Evolutionary conservation across 2,797 vertebrate species (phyloP).

Genomic region (Silurus lanzhouensis): DNA sequence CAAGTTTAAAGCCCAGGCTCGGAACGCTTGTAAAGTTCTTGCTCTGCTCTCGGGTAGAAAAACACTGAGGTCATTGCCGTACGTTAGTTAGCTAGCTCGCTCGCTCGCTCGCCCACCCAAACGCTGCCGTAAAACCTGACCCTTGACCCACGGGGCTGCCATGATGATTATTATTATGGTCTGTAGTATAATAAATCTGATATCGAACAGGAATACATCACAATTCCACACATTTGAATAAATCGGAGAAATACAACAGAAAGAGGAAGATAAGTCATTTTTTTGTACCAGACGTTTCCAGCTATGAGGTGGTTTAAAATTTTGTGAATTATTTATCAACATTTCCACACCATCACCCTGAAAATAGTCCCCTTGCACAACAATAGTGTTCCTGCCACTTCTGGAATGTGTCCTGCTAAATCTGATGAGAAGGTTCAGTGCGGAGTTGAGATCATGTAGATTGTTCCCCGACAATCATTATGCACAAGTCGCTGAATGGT

Average conservation of each 20-base stretch:
- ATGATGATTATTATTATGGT: slow-evolving; percentile 18
- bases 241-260: background rate
- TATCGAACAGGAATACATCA: slow-evolving; percentile 22
- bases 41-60: slow-evolving; percentile 48
- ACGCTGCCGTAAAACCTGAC: slow-evolving; percentile 47
- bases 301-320: too few relatives aligned
- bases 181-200: slow-evolving; percentile 46
- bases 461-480: too few relatives aligned
- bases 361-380: too few relatives aligned
- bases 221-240: background rate
- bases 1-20: slow-evolving; percentile 29
- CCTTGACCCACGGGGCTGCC: slow-evolving; percentile 43
- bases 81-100: background rate
- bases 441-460: too few relatives aligned
- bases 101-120: slow-evolving; percentile 29
- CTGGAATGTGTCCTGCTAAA: too few relatives aligned
- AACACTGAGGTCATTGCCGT: slow-evolving; percentile 60
- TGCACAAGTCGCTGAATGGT: too few relatives aligned
- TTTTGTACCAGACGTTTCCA: too few relatives aligned
- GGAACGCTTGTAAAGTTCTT: slow-evolving; percentile 52
- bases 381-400: too few relatives aligned
- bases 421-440: too few relatives aligned
- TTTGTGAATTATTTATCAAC: too few relatives aligned
- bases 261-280: too few relatives aligned
- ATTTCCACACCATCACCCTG: too few relatives aligned